Conservation (phyloP, 2,797 vertebrate genomes). For the Sebastiscus albofasciatus region DNA sequence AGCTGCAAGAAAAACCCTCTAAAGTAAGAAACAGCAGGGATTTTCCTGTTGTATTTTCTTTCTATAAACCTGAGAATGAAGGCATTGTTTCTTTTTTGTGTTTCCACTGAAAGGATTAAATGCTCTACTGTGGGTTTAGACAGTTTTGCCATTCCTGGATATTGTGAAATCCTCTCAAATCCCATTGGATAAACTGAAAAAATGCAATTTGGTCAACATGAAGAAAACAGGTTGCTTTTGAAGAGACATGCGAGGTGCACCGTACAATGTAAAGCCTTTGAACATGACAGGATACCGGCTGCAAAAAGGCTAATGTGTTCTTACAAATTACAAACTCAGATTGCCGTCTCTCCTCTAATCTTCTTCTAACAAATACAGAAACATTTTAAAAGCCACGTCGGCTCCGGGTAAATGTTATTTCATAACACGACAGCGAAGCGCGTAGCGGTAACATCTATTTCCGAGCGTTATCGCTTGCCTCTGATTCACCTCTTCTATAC, state of each 20-base stretch:
- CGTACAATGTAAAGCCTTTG: not conserved
- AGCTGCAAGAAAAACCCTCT: not conserved
- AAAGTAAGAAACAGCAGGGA: not conserved
- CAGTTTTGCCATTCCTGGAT: not conserved
- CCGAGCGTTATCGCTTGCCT: constrained; percentile 52
- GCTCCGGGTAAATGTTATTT: constrained; percentile 2
- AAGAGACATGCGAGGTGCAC: not conserved
- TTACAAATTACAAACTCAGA: not conserved
- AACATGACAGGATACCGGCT: not conserved
- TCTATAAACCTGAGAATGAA: not conserved
- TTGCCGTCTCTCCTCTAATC: not conserved
- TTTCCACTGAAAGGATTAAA: constrained; percentile 12
- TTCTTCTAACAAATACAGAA: not conserved
- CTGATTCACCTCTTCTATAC: constrained; percentile 53
- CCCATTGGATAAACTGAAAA: not conserved
- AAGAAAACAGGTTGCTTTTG: not conserved
- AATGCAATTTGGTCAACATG: constrained; percentile 2
- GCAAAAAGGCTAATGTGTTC: constrained; percentile 4
- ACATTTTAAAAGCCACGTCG: not conserved
- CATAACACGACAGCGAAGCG: constrained; percentile 15
- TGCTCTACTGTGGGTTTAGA: not conserved
- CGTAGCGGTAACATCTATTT: constrained; percentile 52
- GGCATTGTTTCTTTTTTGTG: not conserved
- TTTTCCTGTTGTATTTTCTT: not conserved
- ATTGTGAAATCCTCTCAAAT: constrained; percentile 35